These are phyloP conservation scores for Stictonetta naevosa DNA, from an alignment of 2,113 vertebrate genomes.

Conservation along the genomic window DNA sequence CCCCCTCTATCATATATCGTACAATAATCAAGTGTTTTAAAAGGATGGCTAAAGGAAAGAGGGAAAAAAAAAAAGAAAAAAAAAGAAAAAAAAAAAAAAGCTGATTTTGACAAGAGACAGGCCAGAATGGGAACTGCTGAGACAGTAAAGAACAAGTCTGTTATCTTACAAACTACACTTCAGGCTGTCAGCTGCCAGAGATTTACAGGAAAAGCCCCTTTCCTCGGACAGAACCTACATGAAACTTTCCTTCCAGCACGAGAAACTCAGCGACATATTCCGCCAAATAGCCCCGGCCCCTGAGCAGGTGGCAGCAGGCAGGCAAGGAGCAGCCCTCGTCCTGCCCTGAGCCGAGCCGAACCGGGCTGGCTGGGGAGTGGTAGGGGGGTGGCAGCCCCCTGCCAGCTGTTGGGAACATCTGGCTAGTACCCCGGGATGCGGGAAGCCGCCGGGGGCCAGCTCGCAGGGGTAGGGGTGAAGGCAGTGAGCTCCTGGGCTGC, in stretches of 20 bases:
- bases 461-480: no score
- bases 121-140: constrained; percentile 62
- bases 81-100: background rate
- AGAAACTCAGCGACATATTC: background rate
- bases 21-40: constrained; percentile 10
- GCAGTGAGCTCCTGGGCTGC: background rate
- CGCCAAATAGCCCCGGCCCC: background rate
- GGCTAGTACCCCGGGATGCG: background rate
- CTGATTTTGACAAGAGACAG: constrained; percentile 66
- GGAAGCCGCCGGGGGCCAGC: background rate
- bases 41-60: background rate
- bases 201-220: constrained; percentile 62
- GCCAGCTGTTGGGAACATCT: background rate
- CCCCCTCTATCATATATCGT: background rate
- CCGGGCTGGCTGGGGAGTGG: background rate
- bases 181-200: constrained; percentile 72
- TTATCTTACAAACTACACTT: constrained; percentile 75
- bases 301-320: background rate
- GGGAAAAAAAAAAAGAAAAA: background rate
- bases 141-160: constrained; percentile 67
- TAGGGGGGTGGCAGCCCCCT: background rate
- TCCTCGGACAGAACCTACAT: constrained; percentile 1
- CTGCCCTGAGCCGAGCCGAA: background rate
- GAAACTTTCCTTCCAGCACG: background rate
- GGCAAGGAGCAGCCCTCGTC: background rate